Evolutionary conservation across 2,113 vertebrate species (phyloP).

Genomic region (Danionella cerebrum): DNA sequence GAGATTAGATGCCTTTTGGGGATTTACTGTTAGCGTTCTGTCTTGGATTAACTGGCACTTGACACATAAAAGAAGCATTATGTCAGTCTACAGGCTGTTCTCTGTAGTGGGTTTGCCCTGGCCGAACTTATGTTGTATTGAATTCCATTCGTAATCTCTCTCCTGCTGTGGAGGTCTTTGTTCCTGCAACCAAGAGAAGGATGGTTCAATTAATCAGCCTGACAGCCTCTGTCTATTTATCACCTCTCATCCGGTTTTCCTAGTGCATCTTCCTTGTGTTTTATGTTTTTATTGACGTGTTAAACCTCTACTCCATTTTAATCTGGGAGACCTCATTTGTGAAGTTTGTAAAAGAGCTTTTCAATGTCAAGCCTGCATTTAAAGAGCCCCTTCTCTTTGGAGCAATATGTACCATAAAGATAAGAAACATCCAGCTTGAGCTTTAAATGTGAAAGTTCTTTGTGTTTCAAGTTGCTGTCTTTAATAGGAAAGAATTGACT

Average conservation of each 20-base stretch:
- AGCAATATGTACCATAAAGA: no score
- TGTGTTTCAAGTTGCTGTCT: no score
- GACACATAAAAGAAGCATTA: background rate
- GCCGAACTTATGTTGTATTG: background rate
- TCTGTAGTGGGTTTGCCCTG: background rate
- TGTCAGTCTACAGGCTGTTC: background rate
- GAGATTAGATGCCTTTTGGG: background rate
- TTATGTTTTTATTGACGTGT: background rate
- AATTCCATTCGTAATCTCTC: conserved; percentile 26
- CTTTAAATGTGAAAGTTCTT: no score
- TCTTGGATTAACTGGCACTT: background rate
- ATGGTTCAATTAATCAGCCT: conserved; percentile 40
- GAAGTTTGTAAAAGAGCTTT: background rate
- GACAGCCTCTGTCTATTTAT: conserved; percentile 28
- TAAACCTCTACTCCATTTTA: background rate
- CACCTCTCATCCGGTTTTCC: background rate
- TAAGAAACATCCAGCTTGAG: no score
- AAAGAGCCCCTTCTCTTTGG: no score
- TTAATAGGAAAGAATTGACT: no score
- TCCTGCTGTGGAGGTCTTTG: conserved; percentile 21
- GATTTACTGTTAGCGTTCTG: background rate
- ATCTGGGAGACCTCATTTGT: background rate
- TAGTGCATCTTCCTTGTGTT: background rate
- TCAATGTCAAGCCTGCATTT: no score
- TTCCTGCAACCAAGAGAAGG: conserved; percentile 5